Conservation (phyloP, 2,113 vertebrate species). For the Centropus bengalensis region DNA sequence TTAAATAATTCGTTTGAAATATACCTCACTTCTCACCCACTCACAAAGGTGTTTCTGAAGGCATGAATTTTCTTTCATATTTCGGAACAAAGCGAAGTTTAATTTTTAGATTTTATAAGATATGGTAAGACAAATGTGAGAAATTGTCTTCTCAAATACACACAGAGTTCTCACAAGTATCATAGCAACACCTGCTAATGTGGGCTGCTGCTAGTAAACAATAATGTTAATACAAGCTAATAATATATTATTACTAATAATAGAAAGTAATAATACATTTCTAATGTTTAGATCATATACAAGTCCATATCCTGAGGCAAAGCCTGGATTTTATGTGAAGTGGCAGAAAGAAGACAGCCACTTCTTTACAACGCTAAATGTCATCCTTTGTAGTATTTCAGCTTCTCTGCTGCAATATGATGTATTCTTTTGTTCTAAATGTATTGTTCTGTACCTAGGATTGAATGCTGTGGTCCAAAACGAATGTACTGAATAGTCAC, state of each 20-base stretch:
- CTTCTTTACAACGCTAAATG: neutral
- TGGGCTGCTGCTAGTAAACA: neutral
- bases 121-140: neutral
- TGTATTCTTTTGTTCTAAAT: neutral
- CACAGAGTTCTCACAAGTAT: neutral
- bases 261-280: neutral
- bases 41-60: slow-evolving; percentile 39
- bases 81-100: slow-evolving; percentile 31
- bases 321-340: neutral
- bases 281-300: neutral
- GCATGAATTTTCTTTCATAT: slow-evolving; percentile 37
- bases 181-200: neutral
- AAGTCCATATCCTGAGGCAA: neutral
- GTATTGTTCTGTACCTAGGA: neutral
- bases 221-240: neutral
- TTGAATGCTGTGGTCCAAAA: neutral
- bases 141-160: neutral
- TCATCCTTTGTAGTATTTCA: neutral
- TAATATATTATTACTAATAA: neutral
- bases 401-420: neutral
- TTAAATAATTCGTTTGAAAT: slow-evolving; percentile 55
- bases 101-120: slow-evolving; percentile 2
- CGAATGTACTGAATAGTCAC: neutral
- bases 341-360: neutral
- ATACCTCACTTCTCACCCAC: slow-evolving; percentile 19